Evolutionary conservation across 2,113 vertebrate species (phyloP), one percentile per base, ranked within the genome.

Genomic region (Grammomys surdaster): DNA sequence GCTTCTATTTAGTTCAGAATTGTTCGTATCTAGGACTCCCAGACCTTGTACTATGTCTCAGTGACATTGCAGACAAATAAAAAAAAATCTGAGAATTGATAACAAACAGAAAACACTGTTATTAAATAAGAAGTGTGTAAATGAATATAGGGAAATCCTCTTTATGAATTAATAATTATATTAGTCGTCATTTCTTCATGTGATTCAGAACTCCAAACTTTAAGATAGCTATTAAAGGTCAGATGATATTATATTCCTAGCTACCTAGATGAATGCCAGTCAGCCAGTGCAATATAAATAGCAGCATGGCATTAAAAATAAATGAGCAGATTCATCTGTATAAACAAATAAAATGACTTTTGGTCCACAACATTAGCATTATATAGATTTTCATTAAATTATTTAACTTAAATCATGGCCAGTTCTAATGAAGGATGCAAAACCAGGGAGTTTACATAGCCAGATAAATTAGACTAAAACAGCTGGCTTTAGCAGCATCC

Each of bases 341-440:
- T 97, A 94, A 97, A 96, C 51, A 97, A 95, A 97, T 81, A 93
- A 95, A 96, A 93, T 90, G 24, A 93, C 36, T 94, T 95, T 96
- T 67, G 87, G 43, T 51, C 31, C n/a, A 80, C 65, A 48, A 85
- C 12, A 91, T 92, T 95, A 96, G 69, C 72, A 95, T 24, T 87
- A 43, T 80, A 89, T 40, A 93, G 73, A 82, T 97, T 96, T 96
- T 84, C 33, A 89, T 80, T 97, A 82, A 88, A 94, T 95, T 90
- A 86, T 97, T 92, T 89, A 90, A 96, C 12, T 78, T 85, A 88
- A 97, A 67, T 76, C 46, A 77, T 84, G 5, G 58, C 91, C 40
- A 82, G 6, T 89, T 73, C 92, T 87, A 93, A 91, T 33, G 89
- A 94, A 91, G 43, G 12, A 12, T 54, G 51, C 17, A 65, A 95